phyloP scores from a whole-genome alignment of 1,140 invertebrate species.

The Acromyrmex charruanus region DNA sequence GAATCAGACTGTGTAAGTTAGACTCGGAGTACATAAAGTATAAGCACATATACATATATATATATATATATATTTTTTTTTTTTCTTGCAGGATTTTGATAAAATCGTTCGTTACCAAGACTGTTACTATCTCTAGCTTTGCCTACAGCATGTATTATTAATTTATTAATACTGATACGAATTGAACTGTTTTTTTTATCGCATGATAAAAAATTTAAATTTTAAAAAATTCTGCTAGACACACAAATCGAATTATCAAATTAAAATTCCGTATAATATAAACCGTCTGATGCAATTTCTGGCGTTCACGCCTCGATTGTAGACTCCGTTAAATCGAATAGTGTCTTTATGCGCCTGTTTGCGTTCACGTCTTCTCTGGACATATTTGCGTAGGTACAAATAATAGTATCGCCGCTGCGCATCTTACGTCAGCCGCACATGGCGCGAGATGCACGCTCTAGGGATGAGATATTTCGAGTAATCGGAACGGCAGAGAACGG shows the following conservation, averaged over 20 bases:
- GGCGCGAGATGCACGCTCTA: slow-evolving; percentile 34
- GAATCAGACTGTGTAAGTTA: too few relatives aligned
- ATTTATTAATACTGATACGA: not conserved
- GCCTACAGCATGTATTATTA: not conserved
- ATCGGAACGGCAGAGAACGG: slow-evolving; percentile 5
- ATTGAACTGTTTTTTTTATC: not conserved
- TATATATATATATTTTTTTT: too few relatives aligned
- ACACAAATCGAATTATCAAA: not conserved
- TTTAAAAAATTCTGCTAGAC: not conserved
- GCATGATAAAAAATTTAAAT: too few relatives aligned
- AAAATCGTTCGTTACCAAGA: too few relatives aligned
- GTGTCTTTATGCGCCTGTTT: slow-evolving; percentile 18
- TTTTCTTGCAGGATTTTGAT: too few relatives aligned
- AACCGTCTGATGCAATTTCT: not conserved
- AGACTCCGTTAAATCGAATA: slow-evolving; percentile 42
- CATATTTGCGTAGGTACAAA: slow-evolving; percentile 55
- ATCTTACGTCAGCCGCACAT: slow-evolving; percentile 53
- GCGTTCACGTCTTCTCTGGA: slow-evolving; percentile 9
- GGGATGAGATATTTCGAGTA: slow-evolving; percentile 52
- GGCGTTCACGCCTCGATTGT: slow-evolving; percentile 16
- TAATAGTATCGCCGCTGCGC: slow-evolving; percentile 54
- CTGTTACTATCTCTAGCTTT: too few relatives aligned
- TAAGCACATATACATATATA: too few relatives aligned
- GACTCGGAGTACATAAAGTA: too few relatives aligned
- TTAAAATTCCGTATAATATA: not conserved